phyloP scores from a whole-genome alignment of 37 sponge, comb jelly and placozoan species.

The Aplysina aerophoba region DNA sequence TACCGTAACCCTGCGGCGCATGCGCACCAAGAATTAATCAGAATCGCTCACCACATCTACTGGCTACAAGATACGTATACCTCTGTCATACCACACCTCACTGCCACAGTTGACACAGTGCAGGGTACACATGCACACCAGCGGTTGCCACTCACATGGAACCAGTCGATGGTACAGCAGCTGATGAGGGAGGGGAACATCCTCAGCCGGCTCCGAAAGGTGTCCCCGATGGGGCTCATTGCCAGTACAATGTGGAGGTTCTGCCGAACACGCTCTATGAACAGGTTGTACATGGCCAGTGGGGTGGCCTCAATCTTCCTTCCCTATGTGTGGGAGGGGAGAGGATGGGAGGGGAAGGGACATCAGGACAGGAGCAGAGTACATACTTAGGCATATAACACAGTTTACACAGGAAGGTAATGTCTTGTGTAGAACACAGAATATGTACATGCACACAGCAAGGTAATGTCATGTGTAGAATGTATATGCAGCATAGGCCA shows the following conservation, averaged over 20 bases:
- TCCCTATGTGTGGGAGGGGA: slow-evolving; percentile 31
- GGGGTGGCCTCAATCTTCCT: slow-evolving; percentile 93
- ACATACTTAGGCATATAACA: slow-evolving; percentile 19
- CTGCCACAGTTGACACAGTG: no score
- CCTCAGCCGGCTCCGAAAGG: slow-evolving; percentile 89
- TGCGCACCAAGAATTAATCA: no score
- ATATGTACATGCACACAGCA: background rate
- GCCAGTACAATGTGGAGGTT: slow-evolving; percentile 93
- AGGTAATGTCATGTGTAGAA: background rate
- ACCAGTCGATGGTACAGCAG: slow-evolving; percentile 99
- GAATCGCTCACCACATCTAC: no score
- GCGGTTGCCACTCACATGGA: slow-evolving; percentile 65
- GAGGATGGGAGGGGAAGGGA: background rate
- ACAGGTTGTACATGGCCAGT: slow-evolving; percentile 95
- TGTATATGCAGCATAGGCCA: background rate
- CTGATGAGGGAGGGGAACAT: slow-evolving; percentile 99
- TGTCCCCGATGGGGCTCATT: slow-evolving; percentile 98
- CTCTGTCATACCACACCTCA: no score
- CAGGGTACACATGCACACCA: background rate
- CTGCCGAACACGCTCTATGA: slow-evolving; percentile 93
- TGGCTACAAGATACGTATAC: no score
- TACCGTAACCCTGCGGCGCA: no score
- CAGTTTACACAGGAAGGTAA: background rate
- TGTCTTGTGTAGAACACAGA: background rate
- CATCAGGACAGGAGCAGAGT: background rate